Evolutionary conservation across 2,888 invertebrate species (phyloP).

Genomic region (Drosophila pegasa): DNA sequence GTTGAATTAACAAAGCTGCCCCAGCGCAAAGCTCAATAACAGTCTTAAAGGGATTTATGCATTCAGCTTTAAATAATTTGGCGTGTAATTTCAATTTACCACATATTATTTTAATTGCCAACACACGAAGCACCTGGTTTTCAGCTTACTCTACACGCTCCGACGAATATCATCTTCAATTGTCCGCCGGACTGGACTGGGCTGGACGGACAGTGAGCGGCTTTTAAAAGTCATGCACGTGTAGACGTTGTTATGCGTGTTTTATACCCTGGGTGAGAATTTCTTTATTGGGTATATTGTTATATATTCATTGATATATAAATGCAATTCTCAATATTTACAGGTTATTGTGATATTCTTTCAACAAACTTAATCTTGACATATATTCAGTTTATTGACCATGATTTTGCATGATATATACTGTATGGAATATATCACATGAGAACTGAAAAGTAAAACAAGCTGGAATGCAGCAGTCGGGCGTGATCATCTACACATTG

Average conservation of each 20-base stretch:
- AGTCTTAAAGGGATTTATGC: neutral
- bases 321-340: no score
- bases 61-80: conserved; percentile 6
- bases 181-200: neutral
- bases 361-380: no score
- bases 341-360: no score
- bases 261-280: conserved; percentile 4
- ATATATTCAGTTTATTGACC: no score
- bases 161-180: conserved; percentile 19
- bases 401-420: no score
- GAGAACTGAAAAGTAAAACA: no score
- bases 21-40: neutral
- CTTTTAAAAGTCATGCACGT: conserved; percentile 48
- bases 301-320: no score
- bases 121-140: conserved; percentile 8
- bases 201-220: neutral
- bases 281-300: conserved; percentile 5
- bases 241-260: conserved; percentile 22
- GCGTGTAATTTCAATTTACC: conserved; percentile 12
- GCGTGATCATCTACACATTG: no score
- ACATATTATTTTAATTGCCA: conserved; percentile 9
- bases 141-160: conserved; percentile 12
- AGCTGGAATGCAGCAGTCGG: no score
- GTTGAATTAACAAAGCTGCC: conserved; percentile 10
- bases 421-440: no score